Evolutionary conservation across 2,113 vertebrate species (phyloP).

Genomic region (Tachuris rubrigastra): DNA sequence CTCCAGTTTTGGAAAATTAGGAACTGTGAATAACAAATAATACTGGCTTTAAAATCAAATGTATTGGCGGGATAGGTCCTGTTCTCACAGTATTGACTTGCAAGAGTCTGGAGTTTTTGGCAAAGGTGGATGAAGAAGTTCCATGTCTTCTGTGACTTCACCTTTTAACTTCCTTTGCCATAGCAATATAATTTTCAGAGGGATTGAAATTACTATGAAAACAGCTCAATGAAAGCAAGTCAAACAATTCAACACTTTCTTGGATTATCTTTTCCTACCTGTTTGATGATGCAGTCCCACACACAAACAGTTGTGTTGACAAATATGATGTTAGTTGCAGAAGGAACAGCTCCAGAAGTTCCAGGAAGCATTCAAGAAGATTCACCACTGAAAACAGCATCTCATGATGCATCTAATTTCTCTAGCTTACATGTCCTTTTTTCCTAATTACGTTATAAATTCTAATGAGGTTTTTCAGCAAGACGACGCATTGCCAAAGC

Average conservation of each 20-base stretch:
- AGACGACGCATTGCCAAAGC: neutral
- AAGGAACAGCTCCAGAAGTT: neutral
- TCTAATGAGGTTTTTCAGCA: neutral
- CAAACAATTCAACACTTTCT: neutral
- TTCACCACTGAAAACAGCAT: neutral
- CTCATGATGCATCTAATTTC: neutral
- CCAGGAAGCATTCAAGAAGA: neutral
- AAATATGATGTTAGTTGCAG: neutral
- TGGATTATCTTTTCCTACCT: neutral
- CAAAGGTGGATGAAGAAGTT: neutral
- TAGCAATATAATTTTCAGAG: neutral
- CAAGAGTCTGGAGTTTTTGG: neutral
- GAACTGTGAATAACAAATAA: neutral
- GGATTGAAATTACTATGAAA: neutral
- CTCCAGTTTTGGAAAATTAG: neutral
- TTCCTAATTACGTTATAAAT: neutral
- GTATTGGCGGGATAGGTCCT: accelerated
- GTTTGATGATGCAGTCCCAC: neutral
- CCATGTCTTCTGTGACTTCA: neutral
- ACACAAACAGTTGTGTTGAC: neutral
- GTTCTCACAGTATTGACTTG: neutral
- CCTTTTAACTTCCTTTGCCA: neutral
- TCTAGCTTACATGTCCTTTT: neutral
- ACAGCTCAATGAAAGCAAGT: neutral
- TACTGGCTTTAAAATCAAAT: neutral